A percentile compares a stretch with the other conserved stretches of the same genome.
phyloP scores from a whole-genome alignment of 2,797 vertebrate genomes.

The Mormyrus proboscirostris region DNA sequence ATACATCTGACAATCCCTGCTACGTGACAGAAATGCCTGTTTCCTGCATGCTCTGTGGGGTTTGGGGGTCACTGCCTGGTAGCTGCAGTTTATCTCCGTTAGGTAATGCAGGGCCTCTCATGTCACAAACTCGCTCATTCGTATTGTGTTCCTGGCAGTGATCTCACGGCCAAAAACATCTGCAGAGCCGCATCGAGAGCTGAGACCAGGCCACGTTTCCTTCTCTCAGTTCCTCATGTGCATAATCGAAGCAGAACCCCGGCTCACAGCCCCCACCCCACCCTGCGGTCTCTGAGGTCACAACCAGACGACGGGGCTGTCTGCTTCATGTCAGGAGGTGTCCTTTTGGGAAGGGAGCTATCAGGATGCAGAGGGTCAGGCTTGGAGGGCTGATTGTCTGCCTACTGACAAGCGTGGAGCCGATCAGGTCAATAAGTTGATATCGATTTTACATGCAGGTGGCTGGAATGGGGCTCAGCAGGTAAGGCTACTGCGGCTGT shows the following conservation, averaged over 20 bases:
- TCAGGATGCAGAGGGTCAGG: background rate
- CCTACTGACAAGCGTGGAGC: background rate
- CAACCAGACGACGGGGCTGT: background rate
- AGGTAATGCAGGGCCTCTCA: background rate
- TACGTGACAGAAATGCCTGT: background rate
- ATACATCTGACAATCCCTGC: background rate
- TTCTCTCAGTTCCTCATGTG: background rate
- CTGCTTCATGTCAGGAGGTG: background rate
- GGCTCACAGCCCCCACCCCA: background rate
- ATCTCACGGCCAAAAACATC: background rate
- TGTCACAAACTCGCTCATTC: background rate
- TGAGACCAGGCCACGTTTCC: background rate
- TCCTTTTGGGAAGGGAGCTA: background rate
- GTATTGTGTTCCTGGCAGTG: background rate
- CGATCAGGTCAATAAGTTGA: background rate
- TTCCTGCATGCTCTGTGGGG: background rate
- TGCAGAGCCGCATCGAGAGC: background rate
- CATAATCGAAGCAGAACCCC: background rate
- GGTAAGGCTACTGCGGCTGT: background rate
- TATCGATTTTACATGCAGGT: background rate
- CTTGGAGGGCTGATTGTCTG: background rate
- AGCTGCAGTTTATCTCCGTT: background rate
- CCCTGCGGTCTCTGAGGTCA: background rate
- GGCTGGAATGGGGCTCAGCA: background rate
- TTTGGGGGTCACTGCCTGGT: background rate